These are phyloP conservation scores for Leguminivora glycinivorella DNA, from an alignment of 1,140 invertebrate genomes.

Conservation along the genomic window DNA sequence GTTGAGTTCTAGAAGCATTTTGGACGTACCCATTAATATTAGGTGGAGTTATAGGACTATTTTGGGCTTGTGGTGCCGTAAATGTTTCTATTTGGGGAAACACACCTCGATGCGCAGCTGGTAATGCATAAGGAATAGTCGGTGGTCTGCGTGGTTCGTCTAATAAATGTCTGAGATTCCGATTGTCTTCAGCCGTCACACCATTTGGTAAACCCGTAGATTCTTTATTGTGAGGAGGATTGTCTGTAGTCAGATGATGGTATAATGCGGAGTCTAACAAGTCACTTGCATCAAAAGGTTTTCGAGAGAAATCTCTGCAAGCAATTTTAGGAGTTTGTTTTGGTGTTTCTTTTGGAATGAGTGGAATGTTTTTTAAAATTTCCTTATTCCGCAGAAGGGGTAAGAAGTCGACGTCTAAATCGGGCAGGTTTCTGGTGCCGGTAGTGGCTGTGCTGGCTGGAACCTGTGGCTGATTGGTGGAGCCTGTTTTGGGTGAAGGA, in stretches of 20 bases:
- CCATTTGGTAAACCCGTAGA: neutral
- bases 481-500: neutral
- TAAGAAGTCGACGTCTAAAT: neutral
- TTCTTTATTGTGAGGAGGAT: neutral
- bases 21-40: neutral
- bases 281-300: neutral
- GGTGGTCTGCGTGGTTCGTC: neutral
- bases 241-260: neutral
- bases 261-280: neutral
- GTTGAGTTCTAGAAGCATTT: too few relatives aligned
- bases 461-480: neutral
- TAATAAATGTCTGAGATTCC: neutral
- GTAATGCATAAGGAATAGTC: neutral
- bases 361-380: neutral
- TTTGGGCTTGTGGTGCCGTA: neutral
- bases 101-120: too few relatives aligned
- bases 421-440: neutral
- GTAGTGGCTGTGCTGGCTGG: neutral
- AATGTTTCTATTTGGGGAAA: neutral
- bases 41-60: neutral
- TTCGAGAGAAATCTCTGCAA: neutral
- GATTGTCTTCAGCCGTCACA: neutral
- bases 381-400: neutral
- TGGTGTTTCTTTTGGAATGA: neutral
- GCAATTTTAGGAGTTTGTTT: neutral